phyloP scores from a whole-genome alignment of 2,888 invertebrate genomes.

The Fragum whitleyi region DNA sequence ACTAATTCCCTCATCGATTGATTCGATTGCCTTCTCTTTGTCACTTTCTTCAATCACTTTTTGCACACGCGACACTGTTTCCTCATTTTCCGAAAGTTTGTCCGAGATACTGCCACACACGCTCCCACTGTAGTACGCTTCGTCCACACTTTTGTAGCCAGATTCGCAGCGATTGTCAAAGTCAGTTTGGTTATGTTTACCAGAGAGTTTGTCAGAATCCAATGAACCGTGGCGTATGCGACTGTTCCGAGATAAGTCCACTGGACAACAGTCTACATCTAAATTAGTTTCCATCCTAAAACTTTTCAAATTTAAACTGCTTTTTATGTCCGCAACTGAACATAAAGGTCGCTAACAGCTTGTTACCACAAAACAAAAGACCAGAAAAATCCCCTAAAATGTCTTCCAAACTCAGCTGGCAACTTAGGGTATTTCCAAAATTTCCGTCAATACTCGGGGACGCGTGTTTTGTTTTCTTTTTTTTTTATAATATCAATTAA shows the following conservation, averaged over 20 bases:
- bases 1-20: slow-evolving; percentile 49
- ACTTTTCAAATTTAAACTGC: neutral
- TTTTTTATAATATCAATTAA: no score
- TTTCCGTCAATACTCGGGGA: neutral
- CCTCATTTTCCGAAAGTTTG: neutral
- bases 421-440: neutral
- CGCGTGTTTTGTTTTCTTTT: no score
- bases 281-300: slow-evolving; percentile 6
- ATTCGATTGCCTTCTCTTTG: slow-evolving; percentile 1
- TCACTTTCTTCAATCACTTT: neutral
- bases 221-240: neutral
- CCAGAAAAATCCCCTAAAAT: neutral
- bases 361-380: neutral
- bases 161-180: slow-evolving; percentile 22
- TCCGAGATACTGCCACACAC: neutral
- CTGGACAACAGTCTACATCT: slow-evolving; percentile 11
- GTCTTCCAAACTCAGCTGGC: neutral
- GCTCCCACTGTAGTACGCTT: neutral
- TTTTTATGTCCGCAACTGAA: neutral
- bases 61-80: neutral
- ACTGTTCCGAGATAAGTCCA: neutral
- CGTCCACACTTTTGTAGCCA: slow-evolving; percentile 16
- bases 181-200: slow-evolving; percentile 1
- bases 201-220: neutral
- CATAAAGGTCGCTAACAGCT: neutral